Base-by-base conservation (phyloP, 2,888 invertebrate species). In the Rambutsinella grinnellia region DNA sequence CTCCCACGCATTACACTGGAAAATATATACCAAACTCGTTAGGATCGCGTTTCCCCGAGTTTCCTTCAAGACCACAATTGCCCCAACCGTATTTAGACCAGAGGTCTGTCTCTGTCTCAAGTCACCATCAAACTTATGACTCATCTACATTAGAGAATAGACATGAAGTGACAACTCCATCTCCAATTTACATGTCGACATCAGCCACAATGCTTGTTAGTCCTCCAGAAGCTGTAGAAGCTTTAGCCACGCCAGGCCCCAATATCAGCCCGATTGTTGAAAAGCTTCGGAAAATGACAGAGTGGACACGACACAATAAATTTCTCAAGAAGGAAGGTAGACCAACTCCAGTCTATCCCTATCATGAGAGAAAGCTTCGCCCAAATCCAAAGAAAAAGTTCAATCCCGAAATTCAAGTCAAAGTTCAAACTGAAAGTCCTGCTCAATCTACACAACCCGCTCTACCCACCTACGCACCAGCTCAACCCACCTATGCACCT, bases 191-290 rank as follows among this genome's bases (percentile, higher is more conserved):
- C 61, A 24, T 47, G 24, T 47, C 61, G 23, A 54, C 62, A n/a
- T 15, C 28, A 17, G 27, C 36, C 5, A 49, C 60, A 3, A 56
- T 62, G 21, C 70, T 54, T 28, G 61, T 69, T 36, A 60, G 60
- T 47, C 69, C 60, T 6, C 69, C 69, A 13, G 53, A 19, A 10
- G 24, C 69, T 15, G 23, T 61, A 17, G 0, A 1, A 2, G 70
- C 27, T 5, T 47, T 72, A 8, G 65, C 72, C 8, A 60, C 66
- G 0, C 66, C 65, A 3, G 65, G 63, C 27, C 66, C 60, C 10
- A 66, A 46, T 23, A n/a, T 72, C 6, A 60, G 8, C n/a, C 72
- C 72, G 0, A 72, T 72, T 27, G 27, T 72, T 10, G 66, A 66
- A 10, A 28, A 49, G 13, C 54, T 72, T 3, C 26, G 51, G 21